Percentiles rank a stretch among this genome's conserved stretches.
These are phyloP conservation scores for Galaxias olidus DNA, from an alignment of 2,797 vertebrate genomes.

Conservation along the genomic window DNA sequence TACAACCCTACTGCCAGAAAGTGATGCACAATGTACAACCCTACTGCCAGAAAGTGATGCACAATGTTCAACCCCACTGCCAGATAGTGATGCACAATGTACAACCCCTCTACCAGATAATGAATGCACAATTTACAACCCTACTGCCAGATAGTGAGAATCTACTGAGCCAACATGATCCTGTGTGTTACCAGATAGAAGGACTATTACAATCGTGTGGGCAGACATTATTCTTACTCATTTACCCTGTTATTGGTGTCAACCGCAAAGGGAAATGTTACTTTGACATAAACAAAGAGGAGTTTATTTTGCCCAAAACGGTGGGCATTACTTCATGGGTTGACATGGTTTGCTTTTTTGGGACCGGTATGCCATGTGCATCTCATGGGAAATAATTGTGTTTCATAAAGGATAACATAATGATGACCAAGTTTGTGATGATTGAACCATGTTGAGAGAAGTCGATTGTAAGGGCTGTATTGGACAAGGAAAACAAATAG, in stretches of 20 bases:
- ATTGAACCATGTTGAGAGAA: not conserved
- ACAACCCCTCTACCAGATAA: too few species aligned
- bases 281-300: slow-evolving; percentile 19
- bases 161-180: too few species aligned
- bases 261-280: slow-evolving; percentile 17
- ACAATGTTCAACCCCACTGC: too few species aligned
- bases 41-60: too few species aligned
- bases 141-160: slow-evolving; percentile 1
- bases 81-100: too few species aligned
- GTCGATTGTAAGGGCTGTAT: not conserved
- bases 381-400: slow-evolving; percentile 16
- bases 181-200: not conserved
- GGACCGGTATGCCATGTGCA: slow-evolving; percentile 1
- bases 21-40: too few species aligned
- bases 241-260: slow-evolving; percentile 22
- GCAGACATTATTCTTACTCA: slow-evolving; percentile 29
- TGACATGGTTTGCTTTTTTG: slow-evolving; percentile 34
- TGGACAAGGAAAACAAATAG: too few species aligned
- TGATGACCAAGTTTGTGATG: not conserved
- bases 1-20: too few species aligned
- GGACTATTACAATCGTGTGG: slow-evolving; percentile 4
- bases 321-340: not conserved
- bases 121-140: not conserved
- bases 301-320: slow-evolving; percentile 6
- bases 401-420: slow-evolving; percentile 4